Conservation (phyloP, 2,113 vertebrate genomes). For the Callopanchax toddi region DNA sequence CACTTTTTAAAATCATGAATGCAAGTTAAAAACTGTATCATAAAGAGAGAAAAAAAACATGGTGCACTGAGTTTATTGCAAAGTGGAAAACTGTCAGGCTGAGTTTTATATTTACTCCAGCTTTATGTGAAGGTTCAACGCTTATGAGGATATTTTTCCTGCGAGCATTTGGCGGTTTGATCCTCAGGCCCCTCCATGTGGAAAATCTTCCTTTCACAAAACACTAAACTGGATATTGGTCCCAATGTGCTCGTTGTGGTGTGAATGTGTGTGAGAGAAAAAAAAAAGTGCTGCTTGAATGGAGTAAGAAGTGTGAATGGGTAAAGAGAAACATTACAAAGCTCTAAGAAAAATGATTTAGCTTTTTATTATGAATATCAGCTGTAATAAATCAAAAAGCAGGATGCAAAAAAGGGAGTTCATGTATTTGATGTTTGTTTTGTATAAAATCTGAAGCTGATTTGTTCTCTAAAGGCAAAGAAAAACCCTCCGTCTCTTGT, state of each 20-base stretch:
- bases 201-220: neutral
- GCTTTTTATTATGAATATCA: neutral
- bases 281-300: neutral
- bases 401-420: neutral
- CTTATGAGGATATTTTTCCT: neutral
- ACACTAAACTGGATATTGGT: too few species aligned
- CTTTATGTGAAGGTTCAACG: neutral
- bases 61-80: neutral
- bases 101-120: neutral
- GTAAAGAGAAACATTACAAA: neutral
- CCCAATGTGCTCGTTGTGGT: neutral
- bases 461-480: neutral
- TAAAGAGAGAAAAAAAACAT: too few species aligned
- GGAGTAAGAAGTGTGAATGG: neutral
- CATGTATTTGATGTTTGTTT: neutral
- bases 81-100: neutral
- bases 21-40: too few species aligned
- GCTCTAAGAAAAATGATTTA: neutral
- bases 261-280: neutral
- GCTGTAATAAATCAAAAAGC: neutral
- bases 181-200: neutral
- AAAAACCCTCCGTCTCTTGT: constrained; percentile 14
- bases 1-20: too few species aligned
- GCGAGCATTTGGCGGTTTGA: neutral
- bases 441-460: neutral